Conservation (phyloP, 2,113 vertebrate species). For the Callipepla californica region DNA sequence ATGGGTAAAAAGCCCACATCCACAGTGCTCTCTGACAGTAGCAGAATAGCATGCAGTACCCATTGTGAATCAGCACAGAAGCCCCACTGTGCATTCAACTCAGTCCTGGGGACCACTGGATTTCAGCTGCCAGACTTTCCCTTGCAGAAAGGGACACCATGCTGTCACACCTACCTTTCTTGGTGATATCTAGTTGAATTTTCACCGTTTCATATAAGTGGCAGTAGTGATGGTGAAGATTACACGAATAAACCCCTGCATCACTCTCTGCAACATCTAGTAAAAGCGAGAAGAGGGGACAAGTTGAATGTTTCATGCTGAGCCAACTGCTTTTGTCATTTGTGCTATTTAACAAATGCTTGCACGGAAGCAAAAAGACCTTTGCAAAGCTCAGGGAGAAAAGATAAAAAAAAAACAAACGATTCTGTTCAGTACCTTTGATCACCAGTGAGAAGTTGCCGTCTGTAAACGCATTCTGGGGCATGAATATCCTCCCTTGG, state of each 20-base stretch:
- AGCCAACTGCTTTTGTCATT: not conserved
- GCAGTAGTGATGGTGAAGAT: conserved; percentile 94
- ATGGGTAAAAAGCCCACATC: not conserved
- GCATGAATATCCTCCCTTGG: conserved; percentile 83
- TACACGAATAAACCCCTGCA: conserved; percentile 90
- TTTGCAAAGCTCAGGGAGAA: not conserved
- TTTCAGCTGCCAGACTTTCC: not conserved
- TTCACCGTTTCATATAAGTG: conserved; percentile 87
- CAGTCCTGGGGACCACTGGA: not conserved
- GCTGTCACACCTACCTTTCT: conserved; percentile 78
- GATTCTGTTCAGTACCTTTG: conserved; percentile 71
- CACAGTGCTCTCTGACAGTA: not conserved
- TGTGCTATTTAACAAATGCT: not conserved
- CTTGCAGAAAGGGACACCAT: not conserved
- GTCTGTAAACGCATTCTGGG: conserved; percentile 84
- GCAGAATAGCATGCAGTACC: not conserved
- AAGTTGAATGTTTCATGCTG: not conserved
- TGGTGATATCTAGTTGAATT: conserved; percentile 85
- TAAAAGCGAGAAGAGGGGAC: not conserved
- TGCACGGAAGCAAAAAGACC: not conserved
- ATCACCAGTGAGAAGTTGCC: conserved; percentile 95
- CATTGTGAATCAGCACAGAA: rapidly evolving
- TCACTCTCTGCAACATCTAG: conserved; percentile 79
- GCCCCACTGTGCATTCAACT: not conserved
- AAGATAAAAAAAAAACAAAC: too few species aligned